Evolutionary conservation across 2,888 invertebrate species (phyloP).

Genomic region (Drosophila anomelani): DNA sequence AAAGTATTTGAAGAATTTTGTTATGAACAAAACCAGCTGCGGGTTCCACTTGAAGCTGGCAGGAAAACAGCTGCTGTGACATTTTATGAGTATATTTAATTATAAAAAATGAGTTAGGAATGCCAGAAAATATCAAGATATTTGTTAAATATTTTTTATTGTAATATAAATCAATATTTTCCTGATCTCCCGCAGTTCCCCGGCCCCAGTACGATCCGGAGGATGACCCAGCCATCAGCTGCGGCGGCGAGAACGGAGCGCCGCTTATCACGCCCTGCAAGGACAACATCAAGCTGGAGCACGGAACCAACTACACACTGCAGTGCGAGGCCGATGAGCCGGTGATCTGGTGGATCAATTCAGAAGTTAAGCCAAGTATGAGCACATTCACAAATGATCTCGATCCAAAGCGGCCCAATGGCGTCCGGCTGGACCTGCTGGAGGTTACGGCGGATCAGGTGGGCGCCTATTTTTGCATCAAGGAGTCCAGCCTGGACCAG

Average conservation of each 20-base stretch:
- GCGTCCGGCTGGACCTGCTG: slow-evolving; percentile 85
- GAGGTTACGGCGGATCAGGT: slow-evolving; percentile 85
- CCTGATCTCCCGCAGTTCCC: slow-evolving; percentile 65
- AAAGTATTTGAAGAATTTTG: slow-evolving; percentile 17
- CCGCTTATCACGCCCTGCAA: slow-evolving; percentile 83
- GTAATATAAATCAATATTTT: neutral
- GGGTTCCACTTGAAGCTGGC: neutral
- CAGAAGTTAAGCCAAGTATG: neutral
- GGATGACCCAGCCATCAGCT: slow-evolving; percentile 65
- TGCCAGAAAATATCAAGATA: too few species aligned
- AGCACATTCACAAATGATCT: slow-evolving; percentile 44
- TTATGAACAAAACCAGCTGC: slow-evolving; percentile 5
- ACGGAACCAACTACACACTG: slow-evolving; percentile 82
- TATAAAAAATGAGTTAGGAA: neutral
- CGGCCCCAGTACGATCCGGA: slow-evolving; percentile 55
- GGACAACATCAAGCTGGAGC: slow-evolving; percentile 80
- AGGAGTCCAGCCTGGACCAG: slow-evolving; percentile 68
- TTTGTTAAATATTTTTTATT: neutral
- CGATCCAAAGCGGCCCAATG: slow-evolving; percentile 81
- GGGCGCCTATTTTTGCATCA: slow-evolving; percentile 87
- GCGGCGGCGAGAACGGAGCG: slow-evolving; percentile 78
- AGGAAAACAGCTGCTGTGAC: neutral
- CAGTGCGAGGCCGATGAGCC: slow-evolving; percentile 85
- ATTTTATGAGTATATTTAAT: neutral
- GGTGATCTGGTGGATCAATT: slow-evolving; percentile 83